Percentiles rank a stretch among this genome's conserved stretches.
These are phyloP conservation scores for Aldrovandia affinis DNA, from an alignment of 2,797 vertebrate genomes.

Conservation along the genomic window DNA sequence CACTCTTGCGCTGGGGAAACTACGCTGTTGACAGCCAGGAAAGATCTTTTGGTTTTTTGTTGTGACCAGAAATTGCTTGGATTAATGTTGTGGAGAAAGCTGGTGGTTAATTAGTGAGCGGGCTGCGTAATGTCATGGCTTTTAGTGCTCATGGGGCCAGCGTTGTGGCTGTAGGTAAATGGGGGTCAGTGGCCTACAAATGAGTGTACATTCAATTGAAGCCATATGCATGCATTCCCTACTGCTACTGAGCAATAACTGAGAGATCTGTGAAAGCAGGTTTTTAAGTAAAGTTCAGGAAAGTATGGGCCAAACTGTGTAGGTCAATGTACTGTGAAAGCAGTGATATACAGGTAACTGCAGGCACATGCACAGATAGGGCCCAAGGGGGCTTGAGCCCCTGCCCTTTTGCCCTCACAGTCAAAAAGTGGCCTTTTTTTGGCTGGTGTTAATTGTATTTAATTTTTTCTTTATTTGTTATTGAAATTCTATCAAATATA, in stretches of 20 bases:
- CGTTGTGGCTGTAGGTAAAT: slow-evolving; percentile 30
- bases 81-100: slow-evolving; percentile 52
- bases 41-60: slow-evolving; percentile 53
- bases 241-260: neutral
- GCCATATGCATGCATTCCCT: too few relatives aligned
- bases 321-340: neutral
- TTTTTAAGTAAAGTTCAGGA: neutral
- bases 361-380: too few relatives aligned
- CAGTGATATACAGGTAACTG: too few relatives aligned
- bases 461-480: too few relatives aligned
- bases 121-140: slow-evolving; percentile 51
- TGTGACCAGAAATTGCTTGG: slow-evolving; percentile 53
- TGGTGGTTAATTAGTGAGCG: slow-evolving; percentile 54
- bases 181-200: slow-evolving; percentile 21
- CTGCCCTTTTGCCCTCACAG: too few relatives aligned
- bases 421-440: too few relatives aligned
- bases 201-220: slow-evolving; percentile 1
- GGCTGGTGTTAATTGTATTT: too few relatives aligned
- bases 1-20: slow-evolving; percentile 52
- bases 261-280: neutral
- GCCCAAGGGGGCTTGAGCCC: too few relatives aligned
- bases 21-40: slow-evolving; percentile 59
- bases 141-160: slow-evolving; percentile 21
- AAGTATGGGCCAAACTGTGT: neutral
- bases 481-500: too few relatives aligned